Conservation (phyloP, 2,888 invertebrate species). For the Cinara cedri region DNA sequence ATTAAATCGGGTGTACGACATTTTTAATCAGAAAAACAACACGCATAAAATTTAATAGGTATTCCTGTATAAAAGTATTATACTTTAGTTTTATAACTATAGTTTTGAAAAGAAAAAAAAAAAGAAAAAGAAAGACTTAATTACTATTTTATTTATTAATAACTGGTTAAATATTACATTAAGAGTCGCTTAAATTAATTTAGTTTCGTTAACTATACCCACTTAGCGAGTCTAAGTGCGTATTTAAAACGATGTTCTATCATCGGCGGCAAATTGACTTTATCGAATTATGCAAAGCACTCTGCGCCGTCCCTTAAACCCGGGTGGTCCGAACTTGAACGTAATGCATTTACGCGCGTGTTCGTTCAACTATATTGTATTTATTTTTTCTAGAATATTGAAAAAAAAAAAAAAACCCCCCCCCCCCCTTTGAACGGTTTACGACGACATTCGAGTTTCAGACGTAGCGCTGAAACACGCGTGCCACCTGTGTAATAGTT, state of each 20-base stretch:
- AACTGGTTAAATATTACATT: neutral
- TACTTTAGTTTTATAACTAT: neutral
- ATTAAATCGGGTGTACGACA: neutral
- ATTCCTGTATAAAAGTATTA: neutral
- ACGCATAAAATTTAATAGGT: neutral
- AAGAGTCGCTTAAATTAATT: neutral
- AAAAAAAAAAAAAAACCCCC: too few relatives aligned
- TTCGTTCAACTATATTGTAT: too few relatives aligned
- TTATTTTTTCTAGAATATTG: too few relatives aligned
- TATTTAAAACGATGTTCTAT: neutral
- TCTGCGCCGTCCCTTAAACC: neutral
- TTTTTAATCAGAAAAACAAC: neutral
- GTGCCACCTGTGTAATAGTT: too few relatives aligned
- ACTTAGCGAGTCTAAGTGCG: conserved; percentile 3
- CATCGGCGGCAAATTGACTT: neutral
- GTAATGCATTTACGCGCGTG: too few relatives aligned
- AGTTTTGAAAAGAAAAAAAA: too few relatives aligned
- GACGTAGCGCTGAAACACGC: neutral
- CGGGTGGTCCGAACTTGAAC: too few relatives aligned
- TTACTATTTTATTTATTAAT: neutral
- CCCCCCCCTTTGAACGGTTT: too few relatives aligned
- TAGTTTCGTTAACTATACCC: neutral
- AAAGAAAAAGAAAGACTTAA: too few relatives aligned
- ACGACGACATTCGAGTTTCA: too few relatives aligned
- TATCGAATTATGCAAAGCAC: neutral